phyloP scores from a whole-genome alignment of 1,140 invertebrate species.

The Patella vulgata region DNA sequence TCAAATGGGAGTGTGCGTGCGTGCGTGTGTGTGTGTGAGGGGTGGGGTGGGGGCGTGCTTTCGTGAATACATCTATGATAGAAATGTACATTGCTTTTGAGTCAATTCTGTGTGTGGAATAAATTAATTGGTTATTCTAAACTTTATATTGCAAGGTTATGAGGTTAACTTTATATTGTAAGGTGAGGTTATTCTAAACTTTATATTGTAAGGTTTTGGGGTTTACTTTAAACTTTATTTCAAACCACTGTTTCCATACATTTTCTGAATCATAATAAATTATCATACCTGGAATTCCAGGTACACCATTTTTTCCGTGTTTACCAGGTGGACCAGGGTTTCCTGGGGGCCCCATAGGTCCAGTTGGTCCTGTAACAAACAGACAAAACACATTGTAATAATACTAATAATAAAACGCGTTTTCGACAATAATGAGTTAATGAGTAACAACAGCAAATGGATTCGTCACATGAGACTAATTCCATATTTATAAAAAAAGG shows the following conservation, averaged over 20 bases:
- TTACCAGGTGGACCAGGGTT: background rate
- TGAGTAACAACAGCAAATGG: no score
- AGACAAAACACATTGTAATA: no score
- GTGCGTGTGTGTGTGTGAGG: background rate
- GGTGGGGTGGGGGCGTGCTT: background rate
- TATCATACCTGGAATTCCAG: background rate
- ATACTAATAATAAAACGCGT: no score
- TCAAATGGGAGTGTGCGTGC: background rate
- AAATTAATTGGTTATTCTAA: background rate
- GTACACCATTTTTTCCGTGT: background rate
- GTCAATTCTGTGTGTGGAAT: background rate
- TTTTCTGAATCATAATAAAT: no score
- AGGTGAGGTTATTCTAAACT: background rate
- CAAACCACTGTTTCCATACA: no score
- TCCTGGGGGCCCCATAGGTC: conserved; percentile 2
- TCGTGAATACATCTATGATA: background rate
- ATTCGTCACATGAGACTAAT: no score
- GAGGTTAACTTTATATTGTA: no score
- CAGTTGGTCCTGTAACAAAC: background rate
- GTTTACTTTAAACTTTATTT: no score
- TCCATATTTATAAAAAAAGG: no score
- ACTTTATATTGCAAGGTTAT: background rate
- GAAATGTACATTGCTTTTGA: background rate
- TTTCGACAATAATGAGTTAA: no score
- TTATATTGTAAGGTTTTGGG: background rate